Conservation (phyloP, 1,140 invertebrate species). For the Penaeus vannamei region DNA sequence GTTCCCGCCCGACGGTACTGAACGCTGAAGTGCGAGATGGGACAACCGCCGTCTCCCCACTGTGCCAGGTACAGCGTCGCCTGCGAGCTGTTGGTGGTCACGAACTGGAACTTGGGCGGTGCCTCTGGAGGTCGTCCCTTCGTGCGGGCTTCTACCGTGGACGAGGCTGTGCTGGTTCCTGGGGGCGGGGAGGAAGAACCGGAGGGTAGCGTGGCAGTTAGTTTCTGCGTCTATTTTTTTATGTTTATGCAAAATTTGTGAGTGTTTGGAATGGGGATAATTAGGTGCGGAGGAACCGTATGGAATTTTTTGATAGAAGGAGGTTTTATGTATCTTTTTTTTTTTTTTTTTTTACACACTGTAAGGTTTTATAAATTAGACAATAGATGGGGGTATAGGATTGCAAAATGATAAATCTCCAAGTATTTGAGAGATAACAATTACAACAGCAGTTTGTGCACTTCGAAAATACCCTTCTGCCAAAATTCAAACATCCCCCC, state of each 20-base stretch:
- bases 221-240: no score
- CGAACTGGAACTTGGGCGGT: conserved; percentile 87
- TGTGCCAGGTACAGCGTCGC: conserved; percentile 91
- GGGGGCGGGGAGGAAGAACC: not conserved
- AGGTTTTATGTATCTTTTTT: no score
- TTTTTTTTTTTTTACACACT: no score
- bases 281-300: not conserved
- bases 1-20: conserved; percentile 77
- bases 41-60: conserved; percentile 95
- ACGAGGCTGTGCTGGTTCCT: conserved; percentile 87
- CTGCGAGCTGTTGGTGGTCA: conserved; percentile 91
- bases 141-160: conserved; percentile 87
- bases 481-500: no score
- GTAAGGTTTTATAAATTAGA: no score
- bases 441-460: no score
- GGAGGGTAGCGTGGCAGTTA: not conserved
- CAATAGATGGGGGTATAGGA: no score
- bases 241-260: no score
- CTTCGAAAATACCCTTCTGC: no score
- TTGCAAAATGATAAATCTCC: no score
- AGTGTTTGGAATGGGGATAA: not conserved
- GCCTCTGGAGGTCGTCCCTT: conserved; percentile 90
- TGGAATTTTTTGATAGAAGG: not conserved
- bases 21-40: conserved; percentile 95
- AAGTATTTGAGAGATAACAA: no score